phyloP scores from a whole-genome alignment of 1,140 invertebrate species.

The Tenebrio molitor region DNA sequence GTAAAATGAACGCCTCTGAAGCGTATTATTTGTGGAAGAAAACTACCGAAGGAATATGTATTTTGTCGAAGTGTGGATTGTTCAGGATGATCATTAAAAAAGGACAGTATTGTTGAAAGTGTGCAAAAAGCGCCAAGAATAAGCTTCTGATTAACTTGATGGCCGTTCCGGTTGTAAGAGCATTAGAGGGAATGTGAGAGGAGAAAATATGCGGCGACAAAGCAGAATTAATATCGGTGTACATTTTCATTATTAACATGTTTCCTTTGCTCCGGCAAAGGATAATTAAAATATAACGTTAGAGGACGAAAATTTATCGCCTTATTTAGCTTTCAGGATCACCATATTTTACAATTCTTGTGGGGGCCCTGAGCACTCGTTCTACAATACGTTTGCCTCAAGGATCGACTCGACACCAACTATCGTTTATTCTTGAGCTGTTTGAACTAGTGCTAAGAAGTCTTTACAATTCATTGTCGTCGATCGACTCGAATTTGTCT shows the following conservation, averaged over 20 bases:
- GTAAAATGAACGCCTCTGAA: too few species aligned
- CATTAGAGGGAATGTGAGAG: neutral
- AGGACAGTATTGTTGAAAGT: too few species aligned
- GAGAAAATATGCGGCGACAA: neutral
- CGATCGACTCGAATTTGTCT: neutral
- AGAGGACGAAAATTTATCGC: neutral
- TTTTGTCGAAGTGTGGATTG: too few species aligned
- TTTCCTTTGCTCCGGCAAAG: neutral
- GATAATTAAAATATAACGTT: neutral
- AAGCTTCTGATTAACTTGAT: too few species aligned
- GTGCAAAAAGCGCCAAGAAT: too few species aligned
- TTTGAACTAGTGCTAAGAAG: neutral
- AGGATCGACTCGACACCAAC: neutral
- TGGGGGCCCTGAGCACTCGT: neutral
- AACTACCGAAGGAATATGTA: too few species aligned
- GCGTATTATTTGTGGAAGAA: too few species aligned
- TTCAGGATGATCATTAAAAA: too few species aligned
- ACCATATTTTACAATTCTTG: neutral
- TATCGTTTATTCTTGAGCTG: neutral
- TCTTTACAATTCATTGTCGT: neutral
- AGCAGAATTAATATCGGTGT: neutral
- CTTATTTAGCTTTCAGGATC: neutral
- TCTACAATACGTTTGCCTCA: neutral
- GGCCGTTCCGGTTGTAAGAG: too few species aligned
- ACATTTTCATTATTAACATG: slow-evolving; percentile 1